Conservation (phyloP, 2,888 invertebrate species). For the Xestia xanthographa region DNA sequence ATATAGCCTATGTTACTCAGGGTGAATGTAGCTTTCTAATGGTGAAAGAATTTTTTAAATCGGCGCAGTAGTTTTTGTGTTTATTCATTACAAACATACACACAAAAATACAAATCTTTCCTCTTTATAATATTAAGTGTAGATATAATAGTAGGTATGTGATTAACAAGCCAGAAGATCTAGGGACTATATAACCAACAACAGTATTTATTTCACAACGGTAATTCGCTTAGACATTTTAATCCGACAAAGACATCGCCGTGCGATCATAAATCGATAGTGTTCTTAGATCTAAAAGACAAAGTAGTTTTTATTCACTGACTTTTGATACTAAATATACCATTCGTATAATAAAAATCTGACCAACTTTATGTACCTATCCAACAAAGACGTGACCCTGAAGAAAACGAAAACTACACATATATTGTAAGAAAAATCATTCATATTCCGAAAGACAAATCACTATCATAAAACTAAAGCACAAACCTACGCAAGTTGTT, state of each 20-base stretch:
- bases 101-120: too few species aligned
- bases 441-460: constrained; percentile 18
- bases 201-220: constrained; percentile 33
- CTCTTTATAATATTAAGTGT: too few species aligned
- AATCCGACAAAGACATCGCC: constrained; percentile 2
- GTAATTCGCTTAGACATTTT: constrained; percentile 13
- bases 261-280: constrained; percentile 2
- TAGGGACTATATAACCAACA: neutral
- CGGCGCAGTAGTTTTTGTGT: too few species aligned
- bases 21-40: too few species aligned
- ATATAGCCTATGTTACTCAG: too few species aligned
- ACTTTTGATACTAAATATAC: neutral
- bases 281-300: constrained; percentile 18
- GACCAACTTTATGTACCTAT: neutral
- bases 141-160: constrained; percentile 21
- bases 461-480: constrained; percentile 31
- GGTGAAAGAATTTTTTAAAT: too few species aligned
- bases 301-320: neutral
- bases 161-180: constrained; percentile 28
- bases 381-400: neutral
- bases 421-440: constrained; percentile 31
- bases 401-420: constrained; percentile 5
- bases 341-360: neutral
- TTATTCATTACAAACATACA: too few species aligned
- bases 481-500: constrained; percentile 20